Evolutionary conservation across 92 coral and sea anemone genomes (phyloP).

Genomic region (Porites divaricata): DNA sequence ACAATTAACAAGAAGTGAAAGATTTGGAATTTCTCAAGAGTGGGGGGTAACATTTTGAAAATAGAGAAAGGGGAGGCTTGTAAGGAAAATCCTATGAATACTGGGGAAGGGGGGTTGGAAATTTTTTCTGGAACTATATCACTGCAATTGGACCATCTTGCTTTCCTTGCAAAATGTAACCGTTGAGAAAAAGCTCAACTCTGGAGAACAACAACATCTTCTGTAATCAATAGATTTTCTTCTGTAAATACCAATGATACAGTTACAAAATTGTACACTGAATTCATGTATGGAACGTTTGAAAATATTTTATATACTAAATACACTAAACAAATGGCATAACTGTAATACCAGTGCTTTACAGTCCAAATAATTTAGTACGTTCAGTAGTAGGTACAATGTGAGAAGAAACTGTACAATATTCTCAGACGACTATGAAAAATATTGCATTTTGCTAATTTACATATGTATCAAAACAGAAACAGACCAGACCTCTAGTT

Average conservation of each 20-base stretch:
- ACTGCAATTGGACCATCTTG: not conserved
- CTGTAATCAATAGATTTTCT: not conserved
- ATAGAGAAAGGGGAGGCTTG: too few species aligned
- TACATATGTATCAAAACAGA: constrained; percentile 22
- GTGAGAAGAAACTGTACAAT: constrained; percentile 10
- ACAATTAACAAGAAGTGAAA: too few species aligned
- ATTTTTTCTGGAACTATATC: too few species aligned
- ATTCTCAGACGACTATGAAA: constrained; percentile 6
- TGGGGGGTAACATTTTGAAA: too few species aligned
- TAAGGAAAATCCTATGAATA: too few species aligned
- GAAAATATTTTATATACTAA: constrained; percentile 16
- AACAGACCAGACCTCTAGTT: not conserved
- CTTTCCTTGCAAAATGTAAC: not conserved
- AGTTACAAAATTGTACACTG: not conserved
- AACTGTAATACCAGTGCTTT: not conserved
- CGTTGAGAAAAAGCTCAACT: not conserved
- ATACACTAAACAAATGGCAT: not conserved
- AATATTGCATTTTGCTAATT: constrained; percentile 7
- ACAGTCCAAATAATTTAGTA: constrained; percentile 10
- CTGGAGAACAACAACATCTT: not conserved
- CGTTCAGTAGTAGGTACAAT: not conserved
- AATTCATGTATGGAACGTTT: not conserved
- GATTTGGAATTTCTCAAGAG: too few species aligned
- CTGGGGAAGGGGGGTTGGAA: too few species aligned
- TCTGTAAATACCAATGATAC: not conserved